Conservation (phyloP, 2,797 vertebrate genomes). For the Betta splendens region DNA sequence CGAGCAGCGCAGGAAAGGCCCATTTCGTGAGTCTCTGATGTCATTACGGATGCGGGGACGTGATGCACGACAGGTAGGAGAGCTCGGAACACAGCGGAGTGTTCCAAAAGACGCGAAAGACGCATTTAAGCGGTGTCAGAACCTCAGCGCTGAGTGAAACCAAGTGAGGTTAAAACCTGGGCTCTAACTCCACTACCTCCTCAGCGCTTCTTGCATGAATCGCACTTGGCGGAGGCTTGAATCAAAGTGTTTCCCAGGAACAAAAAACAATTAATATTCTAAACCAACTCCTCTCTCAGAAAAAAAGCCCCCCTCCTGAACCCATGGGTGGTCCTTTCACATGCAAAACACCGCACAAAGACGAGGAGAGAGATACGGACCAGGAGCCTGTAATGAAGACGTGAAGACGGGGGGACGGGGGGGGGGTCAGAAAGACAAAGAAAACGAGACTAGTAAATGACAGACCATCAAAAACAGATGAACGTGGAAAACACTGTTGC, state of each 20-base stretch:
- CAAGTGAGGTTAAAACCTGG: too few species aligned
- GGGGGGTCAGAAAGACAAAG: constrained; percentile 36
- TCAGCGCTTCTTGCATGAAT: not conserved
- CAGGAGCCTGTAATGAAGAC: constrained; percentile 36
- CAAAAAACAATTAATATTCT: constrained; percentile 76
- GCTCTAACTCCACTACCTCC: not conserved
- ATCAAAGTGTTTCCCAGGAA: constrained; percentile 61
- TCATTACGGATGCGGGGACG: constrained; percentile 40
- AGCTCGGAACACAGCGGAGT: not conserved
- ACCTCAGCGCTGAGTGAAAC: too few species aligned
- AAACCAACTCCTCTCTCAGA: constrained; percentile 65
- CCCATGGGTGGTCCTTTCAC: constrained; percentile 81
- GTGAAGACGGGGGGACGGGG: constrained; percentile 11
- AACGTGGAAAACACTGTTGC: constrained; percentile 39
- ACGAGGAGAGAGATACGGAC: constrained; percentile 37
- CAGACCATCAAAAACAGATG: constrained; percentile 42
- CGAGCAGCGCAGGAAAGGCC: constrained; percentile 19
- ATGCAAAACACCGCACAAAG: constrained; percentile 74
- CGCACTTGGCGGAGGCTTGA: constrained; percentile 15
- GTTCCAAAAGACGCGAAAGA: too few species aligned
- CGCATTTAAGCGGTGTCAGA: too few species aligned
- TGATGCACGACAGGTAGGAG: constrained; percentile 1
- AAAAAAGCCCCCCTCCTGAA: constrained; percentile 68
- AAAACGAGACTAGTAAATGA: constrained; percentile 43
- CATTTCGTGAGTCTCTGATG: constrained; percentile 60